Percentiles rank a stretch among this genome's conserved stretches.
phyloP scores from a whole-genome alignment of 2,113 vertebrate genomes.

The Camelus bactrianus region DNA sequence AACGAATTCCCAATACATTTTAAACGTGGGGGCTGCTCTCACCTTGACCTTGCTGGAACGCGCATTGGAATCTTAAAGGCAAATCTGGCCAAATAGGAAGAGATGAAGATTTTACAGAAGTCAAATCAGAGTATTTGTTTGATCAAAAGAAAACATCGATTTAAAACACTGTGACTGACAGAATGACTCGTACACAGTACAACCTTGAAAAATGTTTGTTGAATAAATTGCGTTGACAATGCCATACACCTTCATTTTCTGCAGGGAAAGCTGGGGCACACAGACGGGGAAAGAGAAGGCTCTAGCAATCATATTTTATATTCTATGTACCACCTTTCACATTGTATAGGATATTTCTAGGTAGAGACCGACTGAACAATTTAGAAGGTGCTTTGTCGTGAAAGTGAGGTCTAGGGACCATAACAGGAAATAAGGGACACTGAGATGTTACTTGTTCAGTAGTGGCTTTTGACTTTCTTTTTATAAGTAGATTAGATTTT shows the following conservation, averaged over 20 bases:
- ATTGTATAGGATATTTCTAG: slow-evolving; percentile 6
- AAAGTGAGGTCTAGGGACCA: neutral
- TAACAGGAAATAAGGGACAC: slow-evolving; percentile 31
- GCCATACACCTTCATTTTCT: neutral
- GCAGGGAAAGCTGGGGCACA: neutral
- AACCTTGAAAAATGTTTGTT: slow-evolving; percentile 4
- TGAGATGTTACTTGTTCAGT: slow-evolving; percentile 34
- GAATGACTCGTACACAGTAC: neutral
- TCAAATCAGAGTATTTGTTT: neutral
- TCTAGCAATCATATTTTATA: slow-evolving; percentile 57
- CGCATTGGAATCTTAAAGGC: slow-evolving; percentile 4
- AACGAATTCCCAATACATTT: slow-evolving; percentile 39
- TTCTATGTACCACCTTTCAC: neutral
- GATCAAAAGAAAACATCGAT: neutral
- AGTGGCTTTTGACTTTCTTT: slow-evolving; percentile 36
- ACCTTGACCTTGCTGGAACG: slow-evolving; percentile 62
- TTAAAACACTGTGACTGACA: neutral
- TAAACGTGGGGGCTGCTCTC: slow-evolving; percentile 30
- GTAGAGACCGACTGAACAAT: neutral
- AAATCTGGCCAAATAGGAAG: neutral
- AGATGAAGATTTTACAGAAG: neutral
- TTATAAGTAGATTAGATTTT: slow-evolving; percentile 63
- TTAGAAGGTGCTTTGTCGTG: neutral
- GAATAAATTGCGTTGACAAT: slow-evolving; percentile 21
- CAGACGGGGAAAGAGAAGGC: neutral